Evolutionary conservation across 2,797 vertebrate species (phyloP), one percentile per base, ranked within the genome.

Genomic region (Spheniscus humboldti): DNA sequence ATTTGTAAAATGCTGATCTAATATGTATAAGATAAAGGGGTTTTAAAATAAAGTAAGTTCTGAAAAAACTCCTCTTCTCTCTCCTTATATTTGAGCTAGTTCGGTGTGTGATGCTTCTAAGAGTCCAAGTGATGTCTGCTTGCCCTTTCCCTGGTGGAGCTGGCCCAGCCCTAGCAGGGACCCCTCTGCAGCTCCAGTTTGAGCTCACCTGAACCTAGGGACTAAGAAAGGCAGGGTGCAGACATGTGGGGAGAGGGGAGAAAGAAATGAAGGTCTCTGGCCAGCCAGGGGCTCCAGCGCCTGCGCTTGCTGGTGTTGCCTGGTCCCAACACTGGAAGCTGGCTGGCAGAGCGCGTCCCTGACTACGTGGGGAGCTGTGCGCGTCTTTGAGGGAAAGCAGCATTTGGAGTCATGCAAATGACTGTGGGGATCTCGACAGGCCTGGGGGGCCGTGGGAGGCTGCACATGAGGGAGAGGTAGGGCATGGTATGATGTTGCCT

Each of bases 291-390:
- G 25, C 35, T 73, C 47, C 30, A 12, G 18, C 0, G 0, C 8
- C 17, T 16, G 45, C 2, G 11, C 35, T 53, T 23, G 30, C 25
- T 5, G 6, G 50, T 4, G 0, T 3, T 31, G 41, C 19, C 28
- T 13, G 15, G 19, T 41, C 10, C n/a, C 52, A 15, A 35, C 16
- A 1, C 35, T 23, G 60, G 37, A 11, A 63, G 60, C 20, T 67
- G 73, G 12, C 55, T n/a, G 2, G 0, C 16, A 22, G 48, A 77
- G 30, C 1, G 0, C 27, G 45, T 13, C 39, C 64, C 18, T 60
- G 20, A 9, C 74, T 39, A 0, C 0, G 0, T 4, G 41, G 16
- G 48, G 25, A 68, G 7, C 55, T 79, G 27, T 6, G 15, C 6
- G 1, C 2, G 1, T 9, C 5, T 13, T 43, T 11, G 60, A 41